phyloP scores from a whole-genome alignment of 2,888 invertebrate species.

The Alentia gelatinosa region DNA sequence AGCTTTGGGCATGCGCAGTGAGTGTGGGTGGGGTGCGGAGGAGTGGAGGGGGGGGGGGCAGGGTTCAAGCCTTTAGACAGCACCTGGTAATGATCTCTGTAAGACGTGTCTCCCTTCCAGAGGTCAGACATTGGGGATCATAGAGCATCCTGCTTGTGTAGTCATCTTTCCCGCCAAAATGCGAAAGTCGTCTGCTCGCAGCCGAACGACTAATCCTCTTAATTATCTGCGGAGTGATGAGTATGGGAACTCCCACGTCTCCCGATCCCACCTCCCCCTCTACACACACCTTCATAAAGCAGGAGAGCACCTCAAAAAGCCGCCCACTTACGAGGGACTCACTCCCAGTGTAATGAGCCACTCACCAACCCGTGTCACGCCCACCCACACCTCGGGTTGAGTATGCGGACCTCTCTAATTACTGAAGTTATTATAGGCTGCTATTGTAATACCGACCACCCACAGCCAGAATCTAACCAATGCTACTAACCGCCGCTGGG shows the following conservation, averaged over 20 bases:
- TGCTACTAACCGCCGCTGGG: no score
- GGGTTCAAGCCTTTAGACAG: no score
- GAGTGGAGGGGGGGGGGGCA: background rate
- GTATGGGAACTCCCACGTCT: background rate
- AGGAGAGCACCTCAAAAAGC: no score
- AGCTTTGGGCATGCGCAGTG: no score
- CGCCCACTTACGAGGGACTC: background rate
- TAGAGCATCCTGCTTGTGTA: background rate
- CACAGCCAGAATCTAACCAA: no score
- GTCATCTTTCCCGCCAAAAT: slow-evolving; percentile 1
- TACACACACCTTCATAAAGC: no score
- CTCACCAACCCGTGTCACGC: background rate
- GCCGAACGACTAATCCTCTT: background rate
- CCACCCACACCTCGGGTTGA: background rate
- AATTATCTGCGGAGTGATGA: background rate
- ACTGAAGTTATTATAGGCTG: background rate
- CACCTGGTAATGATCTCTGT: background rate
- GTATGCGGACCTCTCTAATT: background rate
- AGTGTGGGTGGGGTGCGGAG: no score
- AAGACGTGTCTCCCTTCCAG: background rate
- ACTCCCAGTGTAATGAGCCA: background rate
- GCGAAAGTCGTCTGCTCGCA: background rate
- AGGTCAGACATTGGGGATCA: background rate
- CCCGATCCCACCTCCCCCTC: background rate
- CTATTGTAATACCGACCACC: background rate